phyloP scores from a whole-genome alignment of 2,888 invertebrate species.

The Lasioglossum oenotherae region DNA sequence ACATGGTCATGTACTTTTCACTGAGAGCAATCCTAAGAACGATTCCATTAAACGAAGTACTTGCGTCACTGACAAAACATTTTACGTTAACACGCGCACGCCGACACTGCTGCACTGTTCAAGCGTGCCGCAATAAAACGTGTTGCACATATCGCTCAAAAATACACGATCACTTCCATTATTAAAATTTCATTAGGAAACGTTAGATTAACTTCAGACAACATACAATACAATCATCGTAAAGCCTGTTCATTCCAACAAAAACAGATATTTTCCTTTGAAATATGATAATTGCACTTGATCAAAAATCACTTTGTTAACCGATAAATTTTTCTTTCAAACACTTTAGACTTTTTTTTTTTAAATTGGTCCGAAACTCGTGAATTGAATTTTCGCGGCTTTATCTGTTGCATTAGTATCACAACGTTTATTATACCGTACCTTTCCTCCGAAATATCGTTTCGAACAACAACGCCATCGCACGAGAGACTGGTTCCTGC shows the following conservation, averaged over 20 bases:
- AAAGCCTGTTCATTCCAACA: background rate
- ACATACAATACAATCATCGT: background rate
- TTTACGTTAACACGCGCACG: background rate
- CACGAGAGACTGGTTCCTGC: conserved; percentile 24
- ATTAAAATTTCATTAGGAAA: background rate
- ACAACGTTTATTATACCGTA: background rate
- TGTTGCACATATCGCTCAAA: background rate
- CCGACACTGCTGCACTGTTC: background rate
- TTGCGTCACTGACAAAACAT: conserved; percentile 2
- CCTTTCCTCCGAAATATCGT: conserved; percentile 45
- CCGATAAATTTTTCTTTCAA: background rate
- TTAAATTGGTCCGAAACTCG: background rate
- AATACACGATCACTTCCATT: background rate
- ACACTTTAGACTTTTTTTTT: background rate
- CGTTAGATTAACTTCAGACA: background rate
- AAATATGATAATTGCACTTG: background rate
- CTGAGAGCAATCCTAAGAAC: background rate
- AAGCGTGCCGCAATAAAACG: background rate
- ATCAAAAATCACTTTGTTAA: background rate
- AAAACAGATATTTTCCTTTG: background rate
- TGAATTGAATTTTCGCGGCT: background rate
- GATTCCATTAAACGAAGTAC: conserved; percentile 4
- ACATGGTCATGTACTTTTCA: background rate
- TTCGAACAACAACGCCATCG: conserved; percentile 32
- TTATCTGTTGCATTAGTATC: background rate